Evolutionary conservation across 1,140 invertebrate species (phyloP), one percentile per base, ranked within the genome.

Genomic region (Aphelinus atriplicis): DNA sequence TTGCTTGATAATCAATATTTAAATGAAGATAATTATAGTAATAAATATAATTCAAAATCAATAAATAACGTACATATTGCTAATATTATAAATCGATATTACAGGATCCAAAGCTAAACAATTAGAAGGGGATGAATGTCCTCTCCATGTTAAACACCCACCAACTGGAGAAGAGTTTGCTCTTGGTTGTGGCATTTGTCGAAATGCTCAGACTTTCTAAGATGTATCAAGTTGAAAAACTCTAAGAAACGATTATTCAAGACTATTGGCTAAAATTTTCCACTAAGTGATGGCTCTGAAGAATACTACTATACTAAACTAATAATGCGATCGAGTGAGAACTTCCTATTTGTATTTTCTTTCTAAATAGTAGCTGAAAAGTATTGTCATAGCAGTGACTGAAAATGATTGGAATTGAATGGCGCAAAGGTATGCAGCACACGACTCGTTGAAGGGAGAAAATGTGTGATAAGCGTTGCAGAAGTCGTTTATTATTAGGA

Each of bases 131-230:
- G 96, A 98, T 43, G 95, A 97, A 81, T 99, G 98, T 87, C 98
- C 98, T 0, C 89, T 99, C 5, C 95, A 98, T 87, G 94, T 99
- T 2, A 93, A 95, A 84, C 98, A 99, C 91, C 97, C 97, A 63
- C 92, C 96, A 6, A 99, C 98, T 0, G 98, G 98, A 51, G 97
- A 99, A 88, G 98, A 99, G 88, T 99, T 98, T 88, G 97, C 98
- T 66, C 90, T 99, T 7, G 98, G 98, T 75, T 99, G 98, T 89
- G 98, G 98, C 43, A 95, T 99, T 67, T 99, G 98, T 85, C 92
- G 98, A 62, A 98, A 99, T 89, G 95, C 97, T 73, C 96, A 98
- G 86, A 98, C 96, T 10, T 98, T 98, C 88, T 98, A 91, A 90
- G 68, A 47, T 26, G 9, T 45, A 53, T 68, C 4, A 5, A 61